Evolutionary conservation across 2,113 vertebrate species (phyloP), one percentile per base, ranked within the genome.

Genomic region (Baryphthengus martii): DNA sequence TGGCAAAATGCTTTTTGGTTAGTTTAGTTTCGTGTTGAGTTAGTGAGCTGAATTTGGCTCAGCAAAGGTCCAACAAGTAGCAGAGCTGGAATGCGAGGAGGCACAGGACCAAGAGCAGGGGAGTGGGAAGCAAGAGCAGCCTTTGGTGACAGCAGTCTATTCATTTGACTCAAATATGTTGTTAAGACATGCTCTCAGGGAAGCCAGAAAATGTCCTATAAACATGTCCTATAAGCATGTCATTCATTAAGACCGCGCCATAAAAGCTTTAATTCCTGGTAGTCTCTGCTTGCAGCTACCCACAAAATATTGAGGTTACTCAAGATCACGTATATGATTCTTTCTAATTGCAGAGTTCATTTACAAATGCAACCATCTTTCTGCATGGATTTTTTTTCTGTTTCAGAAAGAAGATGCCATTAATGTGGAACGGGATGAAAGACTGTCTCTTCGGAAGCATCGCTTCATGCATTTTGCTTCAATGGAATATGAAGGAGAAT

Each of bases 391-490:
- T 84, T 91, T 89, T 90, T 93, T 72, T 87, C 65, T 93, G n/a
- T 97, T 97, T 72, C 92, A 98, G 98, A 97, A 86, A 33, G 91
- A 97, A 94, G 94, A 89, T 73, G 33, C 53, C 67, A 53, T 95
- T 83, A 58, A 39, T 73, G 95, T 26, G 8, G 96, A 97, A 29
- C 23, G 88, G 42, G 87, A 94, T 7, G 97, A 97, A 86, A 98
- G 93, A 33, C 50, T 96, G 25, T 96, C 76, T 42, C 95, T 98
- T 85, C 97, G 98, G 63, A 98, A 98, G 81, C 97, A 97, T 72
- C 98, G 99, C 44, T 99, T 99, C 95, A 97, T 95, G 98, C 98
- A 99, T 96, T 99, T 99, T 88, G 99, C 99, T 17, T 99, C 99
- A 0, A 33, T 99, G 94, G 93, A 98, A 40, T 98, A 99, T 59